Evolutionary conservation across 2,888 invertebrate genomes (phyloP), one percentile per base, ranked within the genome.

Genomic region (Neria commutata): DNA sequence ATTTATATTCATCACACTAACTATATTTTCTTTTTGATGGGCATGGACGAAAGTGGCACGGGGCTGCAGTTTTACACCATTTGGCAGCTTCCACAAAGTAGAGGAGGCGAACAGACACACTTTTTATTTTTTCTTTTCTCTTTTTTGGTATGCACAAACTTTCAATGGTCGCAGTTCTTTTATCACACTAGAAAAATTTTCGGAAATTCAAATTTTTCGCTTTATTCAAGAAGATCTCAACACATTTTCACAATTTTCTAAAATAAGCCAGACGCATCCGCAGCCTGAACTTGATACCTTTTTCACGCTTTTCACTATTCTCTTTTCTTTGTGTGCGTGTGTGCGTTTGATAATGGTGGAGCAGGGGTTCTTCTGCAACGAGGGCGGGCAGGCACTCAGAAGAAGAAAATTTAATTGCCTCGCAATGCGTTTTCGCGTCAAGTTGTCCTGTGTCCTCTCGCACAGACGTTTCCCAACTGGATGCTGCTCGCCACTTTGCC

Each of bases 391-490:
- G 29, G 11, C 6, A 29, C 2, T 17, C 42, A 42, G 19, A 42
- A 42, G 16, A 42, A 42, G 3, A 21, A 24, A 47, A 34, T 54
- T n/a, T 50, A 50, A 26, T 34, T 23, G 50, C 50, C 47, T 19
- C 29, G 47, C 40, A 40, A 16, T 48, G 47, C 21, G 42, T 11
- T n/a, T 71, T 70, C 72, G 70, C 68, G 71, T 67, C 67, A 63
- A 54, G 73, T 65, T 73, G 73, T 73, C 68, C 69, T 50, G 65
- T 73, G 73, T 73, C 68, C 69, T 50, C 70, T 53, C 72, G 63
- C 73, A 73, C 72, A 70, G 69, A 70, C 75, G 68, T 76, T 77
- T 78, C 73, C 76, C 75, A 78, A 77, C 78, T 77, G 77, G 77
- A 77, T 77, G 78, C 77, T 77, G 77, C 64, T 76, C 68, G 60